Base-by-base conservation (phyloP, 2,113 vertebrate genomes). In the Labrus mixtus region DNA sequence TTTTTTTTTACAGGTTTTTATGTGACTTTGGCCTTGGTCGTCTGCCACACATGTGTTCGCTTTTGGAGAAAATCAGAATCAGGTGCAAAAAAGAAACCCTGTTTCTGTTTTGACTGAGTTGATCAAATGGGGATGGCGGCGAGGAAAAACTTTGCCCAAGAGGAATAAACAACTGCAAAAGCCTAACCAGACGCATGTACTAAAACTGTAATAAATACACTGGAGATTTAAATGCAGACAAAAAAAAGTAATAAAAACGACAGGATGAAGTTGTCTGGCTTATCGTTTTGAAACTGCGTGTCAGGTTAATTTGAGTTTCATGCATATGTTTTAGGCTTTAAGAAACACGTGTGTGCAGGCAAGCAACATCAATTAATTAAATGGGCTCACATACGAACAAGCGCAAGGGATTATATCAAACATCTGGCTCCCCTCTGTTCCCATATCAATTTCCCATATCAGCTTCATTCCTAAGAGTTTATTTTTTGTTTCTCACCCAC, bases 121-220 rank as follows among this genome's bases (percentile, higher is more conserved):
- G 67, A 71, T 73, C 70, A 88, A 68, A 87, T 39, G 22, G 76
- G 76, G 43, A 86, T 81, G 66, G 73, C 62, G 65, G 62, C 58
- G 43, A 77, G 54, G 63, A 76, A 66, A 73, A 61, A 61, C 46
- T 51, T 59, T 68, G 53, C 63, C 67, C 62, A 10, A 57, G 11
- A 80, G 75, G 60, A 69, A 90, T 73, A 90, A 89, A 86, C 81
- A 87, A 78, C 56, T 76, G 55, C 46, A 70, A 76, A 82, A 57
- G 25, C 45, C 23, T 62, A 37, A 55, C 37, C 48, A 64, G 71
- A 75, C 0, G 0, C 36, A 62, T 80, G 36, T 50, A 57, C 53
- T 43, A 57, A 68, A 64, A 78, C 8, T 6, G 71, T 73, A 60
- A 75, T 61, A 80, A 48, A 68, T 43, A 70, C 1, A 7, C 10